Conservation (phyloP, 2,113 vertebrate genomes). For the Sorex araneus region DNA sequence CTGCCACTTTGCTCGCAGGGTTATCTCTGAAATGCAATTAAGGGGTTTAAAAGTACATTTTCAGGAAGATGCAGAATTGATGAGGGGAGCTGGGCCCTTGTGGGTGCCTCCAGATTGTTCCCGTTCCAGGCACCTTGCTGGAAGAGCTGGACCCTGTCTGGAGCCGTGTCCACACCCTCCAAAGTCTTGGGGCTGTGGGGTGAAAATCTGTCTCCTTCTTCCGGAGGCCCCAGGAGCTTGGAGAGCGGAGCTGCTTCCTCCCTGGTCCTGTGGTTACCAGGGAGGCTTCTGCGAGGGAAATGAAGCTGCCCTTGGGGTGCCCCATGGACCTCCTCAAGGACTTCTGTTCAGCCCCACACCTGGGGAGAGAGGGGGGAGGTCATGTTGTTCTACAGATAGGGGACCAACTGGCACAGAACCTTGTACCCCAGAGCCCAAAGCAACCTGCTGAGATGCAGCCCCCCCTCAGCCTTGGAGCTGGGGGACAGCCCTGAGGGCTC, state of each 20-base stretch:
- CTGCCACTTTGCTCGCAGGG: conserved; percentile 96
- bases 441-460: background rate
- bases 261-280: background rate
- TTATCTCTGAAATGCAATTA: conserved; percentile 99
- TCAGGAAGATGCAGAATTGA: conserved; percentile 97
- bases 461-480: no score
- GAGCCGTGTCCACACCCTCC: conserved; percentile 61
- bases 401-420: background rate
- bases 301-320: no score
- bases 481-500: background rate
- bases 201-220: no score
- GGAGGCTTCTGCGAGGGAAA: background rate
- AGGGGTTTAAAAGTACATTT: conserved; percentile 98
- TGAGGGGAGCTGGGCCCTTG: conserved; percentile 90
- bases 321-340: background rate
- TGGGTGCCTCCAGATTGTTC: conserved; percentile 87
- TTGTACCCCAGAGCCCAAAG: background rate
- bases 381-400: background rate
- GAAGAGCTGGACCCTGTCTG: conserved; percentile 71
- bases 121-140: conserved; percentile 79
- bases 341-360: fast-evolving
- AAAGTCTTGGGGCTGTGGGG: background rate
- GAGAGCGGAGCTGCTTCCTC: background rate
- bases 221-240: fast-evolving
- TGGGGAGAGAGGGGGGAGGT: background rate